phyloP scores from a whole-genome alignment of 2,888 invertebrate species.

The Drosophila villosipedis region DNA sequence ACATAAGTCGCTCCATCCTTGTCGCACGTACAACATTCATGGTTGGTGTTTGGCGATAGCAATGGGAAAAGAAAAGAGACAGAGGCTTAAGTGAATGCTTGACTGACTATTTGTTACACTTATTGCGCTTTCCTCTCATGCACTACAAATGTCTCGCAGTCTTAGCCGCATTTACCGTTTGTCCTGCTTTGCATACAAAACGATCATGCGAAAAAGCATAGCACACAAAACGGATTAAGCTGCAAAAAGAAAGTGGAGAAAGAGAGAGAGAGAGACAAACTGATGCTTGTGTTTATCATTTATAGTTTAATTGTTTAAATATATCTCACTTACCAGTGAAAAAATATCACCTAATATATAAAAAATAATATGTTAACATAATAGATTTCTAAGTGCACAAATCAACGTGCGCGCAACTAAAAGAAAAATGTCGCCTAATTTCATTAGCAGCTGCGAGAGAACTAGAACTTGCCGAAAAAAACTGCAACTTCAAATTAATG shows the following conservation, averaged over 20 bases:
- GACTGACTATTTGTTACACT: background rate
- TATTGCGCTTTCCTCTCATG: background rate
- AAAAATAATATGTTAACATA: background rate
- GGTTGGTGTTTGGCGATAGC: background rate
- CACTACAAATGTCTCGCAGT: background rate
- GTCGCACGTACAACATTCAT: conserved; percentile 2
- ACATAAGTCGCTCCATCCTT: conserved; percentile 2
- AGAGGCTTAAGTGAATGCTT: background rate
- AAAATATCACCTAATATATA: background rate
- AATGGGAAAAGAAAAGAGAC: background rate
- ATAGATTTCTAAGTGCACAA: background rate
- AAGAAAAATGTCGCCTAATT: background rate
- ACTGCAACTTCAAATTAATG: background rate
- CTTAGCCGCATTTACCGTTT: background rate
- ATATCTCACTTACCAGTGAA: background rate
- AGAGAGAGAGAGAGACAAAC: background rate
- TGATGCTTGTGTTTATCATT: background rate
- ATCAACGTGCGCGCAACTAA: background rate
- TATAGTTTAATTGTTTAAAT: background rate
- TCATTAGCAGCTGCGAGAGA: background rate
- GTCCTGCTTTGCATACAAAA: background rate
- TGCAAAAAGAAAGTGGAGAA: background rate
- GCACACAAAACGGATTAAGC: background rate
- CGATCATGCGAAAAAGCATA: background rate
- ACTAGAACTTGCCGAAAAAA: background rate